Evolutionary conservation across 2,888 invertebrate species (phyloP).

Genomic region (Ptilodon capucinus): DNA sequence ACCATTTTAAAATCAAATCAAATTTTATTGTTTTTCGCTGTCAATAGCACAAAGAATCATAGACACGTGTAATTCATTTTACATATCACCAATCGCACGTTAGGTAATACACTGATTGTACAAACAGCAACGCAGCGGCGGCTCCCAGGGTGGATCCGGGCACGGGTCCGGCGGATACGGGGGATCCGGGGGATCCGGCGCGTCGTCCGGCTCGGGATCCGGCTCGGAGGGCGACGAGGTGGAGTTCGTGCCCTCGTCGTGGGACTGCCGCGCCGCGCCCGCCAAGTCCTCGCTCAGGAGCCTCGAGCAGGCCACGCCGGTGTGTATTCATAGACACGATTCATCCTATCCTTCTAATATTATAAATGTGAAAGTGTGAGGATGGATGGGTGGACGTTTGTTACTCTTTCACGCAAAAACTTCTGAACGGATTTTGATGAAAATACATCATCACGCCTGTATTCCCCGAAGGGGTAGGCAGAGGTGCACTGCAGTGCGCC

Average conservation of each 20-base stretch:
- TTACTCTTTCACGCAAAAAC: too few species aligned
- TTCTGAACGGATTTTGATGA: too few species aligned
- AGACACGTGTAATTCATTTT: too few species aligned
- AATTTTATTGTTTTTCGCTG: background rate
- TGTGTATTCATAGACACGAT: too few species aligned
- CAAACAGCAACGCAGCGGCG: conserved; percentile 53
- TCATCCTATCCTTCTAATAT: too few species aligned
- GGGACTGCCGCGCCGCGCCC: conserved; percentile 91
- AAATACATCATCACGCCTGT: too few species aligned
- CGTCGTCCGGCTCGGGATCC: conserved; percentile 53
- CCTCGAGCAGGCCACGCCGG: conserved; percentile 58
- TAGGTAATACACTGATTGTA: background rate
- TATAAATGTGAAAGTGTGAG: too few species aligned
- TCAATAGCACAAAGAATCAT: background rate
- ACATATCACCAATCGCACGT: background rate
- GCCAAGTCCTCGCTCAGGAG: conserved; percentile 86
- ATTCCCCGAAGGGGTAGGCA: too few species aligned
- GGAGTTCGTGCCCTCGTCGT: conserved; percentile 90
- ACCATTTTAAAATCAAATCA: background rate
- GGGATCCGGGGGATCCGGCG: conserved; percentile 48
- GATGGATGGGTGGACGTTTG: too few species aligned
- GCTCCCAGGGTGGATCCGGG: conserved; percentile 23
- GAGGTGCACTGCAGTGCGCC: too few species aligned
- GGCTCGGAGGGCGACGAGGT: conserved; percentile 85
- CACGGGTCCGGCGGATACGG: conserved; percentile 22